These are phyloP conservation scores for Noctua fimbriata DNA, from an alignment of 2,888 invertebrate species.

Conservation along the genomic window DNA sequence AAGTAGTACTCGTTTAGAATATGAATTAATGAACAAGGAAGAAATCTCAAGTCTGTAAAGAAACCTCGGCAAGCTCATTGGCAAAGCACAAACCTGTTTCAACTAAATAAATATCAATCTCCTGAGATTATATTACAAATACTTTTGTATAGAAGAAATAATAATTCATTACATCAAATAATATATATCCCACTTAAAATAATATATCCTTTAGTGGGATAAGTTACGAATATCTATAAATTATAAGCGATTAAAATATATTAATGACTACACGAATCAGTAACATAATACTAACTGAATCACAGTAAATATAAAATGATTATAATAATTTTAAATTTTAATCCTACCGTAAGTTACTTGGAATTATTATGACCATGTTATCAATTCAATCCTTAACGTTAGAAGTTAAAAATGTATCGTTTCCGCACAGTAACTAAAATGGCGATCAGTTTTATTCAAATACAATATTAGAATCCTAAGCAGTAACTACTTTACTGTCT, in stretches of 20 bases:
- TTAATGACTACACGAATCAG: constrained; percentile 75
- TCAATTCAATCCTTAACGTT: constrained; percentile 67
- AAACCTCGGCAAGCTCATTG: constrained; percentile 63
- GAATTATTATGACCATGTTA: constrained; percentile 79
- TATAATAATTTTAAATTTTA: constrained; percentile 70
- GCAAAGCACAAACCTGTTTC: constrained; percentile 57
- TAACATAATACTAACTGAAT: constrained; percentile 85
- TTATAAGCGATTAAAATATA: constrained; percentile 74
- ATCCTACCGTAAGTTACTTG: constrained; percentile 73
- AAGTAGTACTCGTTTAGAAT: constrained; percentile 35
- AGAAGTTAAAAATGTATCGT: constrained; percentile 67
- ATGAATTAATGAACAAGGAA: constrained; percentile 23
- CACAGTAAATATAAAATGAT: constrained; percentile 85
- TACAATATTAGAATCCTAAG: constrained; percentile 78
- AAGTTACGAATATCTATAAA: constrained; percentile 63
- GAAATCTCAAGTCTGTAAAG: constrained; percentile 32
- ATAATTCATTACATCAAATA: constrained; percentile 64
- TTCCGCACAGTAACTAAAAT: constrained; percentile 71
- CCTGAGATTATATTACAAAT: constrained; percentile 50
- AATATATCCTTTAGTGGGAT: constrained; percentile 63
- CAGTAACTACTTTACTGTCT: constrained; percentile 82
- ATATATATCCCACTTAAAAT: constrained; percentile 66
- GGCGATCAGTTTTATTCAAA: constrained; percentile 73
- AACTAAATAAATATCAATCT: constrained; percentile 53
- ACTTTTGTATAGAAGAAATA: constrained; percentile 52